Percentiles rank a stretch among this genome's conserved stretches.
phyloP scores from a whole-genome alignment of 2,888 invertebrate species.

The Leucania comma region DNA sequence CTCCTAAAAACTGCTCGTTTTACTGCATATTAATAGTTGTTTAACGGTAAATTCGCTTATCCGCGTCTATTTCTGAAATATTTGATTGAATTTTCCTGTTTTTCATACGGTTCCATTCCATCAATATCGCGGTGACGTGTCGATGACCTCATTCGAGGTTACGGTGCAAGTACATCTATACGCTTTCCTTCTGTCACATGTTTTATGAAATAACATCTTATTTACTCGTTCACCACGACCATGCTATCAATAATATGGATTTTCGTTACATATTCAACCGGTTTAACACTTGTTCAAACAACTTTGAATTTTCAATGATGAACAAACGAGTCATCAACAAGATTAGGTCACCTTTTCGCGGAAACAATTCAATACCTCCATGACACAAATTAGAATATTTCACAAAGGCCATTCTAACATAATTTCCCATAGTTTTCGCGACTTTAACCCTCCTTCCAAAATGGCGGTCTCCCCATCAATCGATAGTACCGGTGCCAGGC shows the following conservation, averaged over 20 bases:
- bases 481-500: slow-evolving; percentile 15
- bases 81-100: slow-evolving; percentile 18
- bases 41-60: neutral
- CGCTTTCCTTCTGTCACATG: slow-evolving; percentile 19
- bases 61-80: neutral
- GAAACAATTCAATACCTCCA: neutral
- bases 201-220: slow-evolving; percentile 20
- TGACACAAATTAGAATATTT: neutral
- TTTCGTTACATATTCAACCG: slow-evolving; percentile 12
- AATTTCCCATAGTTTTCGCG: neutral
- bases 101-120: slow-evolving; percentile 6
- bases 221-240: slow-evolving; percentile 16
- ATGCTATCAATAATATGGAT: slow-evolving; percentile 37
- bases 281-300: slow-evolving; percentile 27
- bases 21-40: neutral
- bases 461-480: slow-evolving; percentile 39
- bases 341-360: slow-evolving; percentile 15
- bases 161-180: slow-evolving; percentile 8
- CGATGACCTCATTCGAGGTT: slow-evolving; percentile 77
- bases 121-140: slow-evolving; percentile 65
- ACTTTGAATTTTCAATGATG: slow-evolving; percentile 18
- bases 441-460: neutral
- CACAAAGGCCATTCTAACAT: no score
- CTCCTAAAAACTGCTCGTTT: neutral
- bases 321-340: slow-evolving; percentile 5